A percentile compares a stretch with the other conserved stretches of the same genome.
Evolutionary conservation across 2,797 vertebrate genomes (phyloP).

Genomic region (Halcyon leucocephala): DNA sequence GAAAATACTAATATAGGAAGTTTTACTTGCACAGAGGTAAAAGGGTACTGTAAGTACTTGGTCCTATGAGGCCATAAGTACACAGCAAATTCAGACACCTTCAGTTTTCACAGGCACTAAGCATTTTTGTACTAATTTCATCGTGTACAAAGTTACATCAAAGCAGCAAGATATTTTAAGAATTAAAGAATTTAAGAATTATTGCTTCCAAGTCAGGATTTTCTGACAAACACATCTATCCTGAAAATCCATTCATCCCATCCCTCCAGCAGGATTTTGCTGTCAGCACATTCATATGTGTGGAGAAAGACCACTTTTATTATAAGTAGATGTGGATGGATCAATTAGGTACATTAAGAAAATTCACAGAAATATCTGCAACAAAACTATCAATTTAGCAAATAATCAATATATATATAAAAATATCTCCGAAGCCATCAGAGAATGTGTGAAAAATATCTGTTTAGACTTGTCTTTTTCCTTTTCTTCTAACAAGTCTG

Average conservation of each 20-base stretch:
- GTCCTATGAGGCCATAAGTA: background rate
- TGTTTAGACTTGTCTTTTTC: background rate
- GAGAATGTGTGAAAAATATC: background rate
- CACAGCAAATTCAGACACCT: background rate
- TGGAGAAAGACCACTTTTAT: background rate
- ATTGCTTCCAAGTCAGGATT: background rate
- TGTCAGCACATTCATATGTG: background rate
- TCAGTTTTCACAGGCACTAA: background rate
- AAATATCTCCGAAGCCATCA: background rate
- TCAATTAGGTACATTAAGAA: background rate
- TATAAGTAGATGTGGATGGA: background rate
- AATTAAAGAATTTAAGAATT: background rate
- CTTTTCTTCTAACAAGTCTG: background rate
- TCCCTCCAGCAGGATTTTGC: background rate
- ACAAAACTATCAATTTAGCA: background rate
- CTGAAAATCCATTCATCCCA: background rate
- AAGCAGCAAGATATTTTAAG: background rate
- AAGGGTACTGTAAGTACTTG: background rate
- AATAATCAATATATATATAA: background rate
- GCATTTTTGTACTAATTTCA: background rate
- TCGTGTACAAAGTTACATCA: background rate
- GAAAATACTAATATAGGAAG: background rate
- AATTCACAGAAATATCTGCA: background rate
- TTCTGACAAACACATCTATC: background rate
- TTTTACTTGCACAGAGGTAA: background rate